These are phyloP conservation scores for Noturus placidus DNA, from an alignment of 2,113 vertebrate genomes.

Conservation along the genomic window DNA sequence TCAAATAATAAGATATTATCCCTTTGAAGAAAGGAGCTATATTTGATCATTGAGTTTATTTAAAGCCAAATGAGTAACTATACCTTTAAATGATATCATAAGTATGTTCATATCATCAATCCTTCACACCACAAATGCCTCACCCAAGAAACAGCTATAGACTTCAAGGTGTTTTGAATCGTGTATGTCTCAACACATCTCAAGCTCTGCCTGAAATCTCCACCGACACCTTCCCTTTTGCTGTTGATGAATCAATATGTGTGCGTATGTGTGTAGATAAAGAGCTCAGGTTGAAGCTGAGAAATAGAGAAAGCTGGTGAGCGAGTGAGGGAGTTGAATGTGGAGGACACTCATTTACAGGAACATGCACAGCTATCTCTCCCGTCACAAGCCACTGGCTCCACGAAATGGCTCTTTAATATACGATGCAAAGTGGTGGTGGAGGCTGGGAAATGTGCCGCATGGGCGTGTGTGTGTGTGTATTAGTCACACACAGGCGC, in stretches of 20 bases:
- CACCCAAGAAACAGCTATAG: neutral
- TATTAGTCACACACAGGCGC: slow-evolving; percentile 29
- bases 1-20: neutral
- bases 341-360: slow-evolving; percentile 41
- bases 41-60: neutral
- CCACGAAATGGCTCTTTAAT: slow-evolving; percentile 47
- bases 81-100: neutral
- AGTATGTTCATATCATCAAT: neutral
- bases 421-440: slow-evolving; percentile 50
- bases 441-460: slow-evolving; percentile 52
- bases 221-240: slow-evolving; percentile 54
- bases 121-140: neutral
- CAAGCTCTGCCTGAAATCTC: neutral
- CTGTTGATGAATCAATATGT: slow-evolving; percentile 45
- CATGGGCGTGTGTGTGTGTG: slow-evolving; percentile 39
- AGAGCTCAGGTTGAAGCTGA: slow-evolving; percentile 27
- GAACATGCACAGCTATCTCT: slow-evolving; percentile 39
- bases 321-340: slow-evolving; percentile 13
- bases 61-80: neutral
- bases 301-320: neutral
- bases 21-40: neutral
- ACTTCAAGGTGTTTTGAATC: neutral
- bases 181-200: neutral
- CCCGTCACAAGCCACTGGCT: slow-evolving; percentile 41
- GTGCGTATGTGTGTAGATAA: slow-evolving; percentile 25